Base-by-base conservation (phyloP, 2,113 vertebrate genomes). In the Trogon surrucura region DNA sequence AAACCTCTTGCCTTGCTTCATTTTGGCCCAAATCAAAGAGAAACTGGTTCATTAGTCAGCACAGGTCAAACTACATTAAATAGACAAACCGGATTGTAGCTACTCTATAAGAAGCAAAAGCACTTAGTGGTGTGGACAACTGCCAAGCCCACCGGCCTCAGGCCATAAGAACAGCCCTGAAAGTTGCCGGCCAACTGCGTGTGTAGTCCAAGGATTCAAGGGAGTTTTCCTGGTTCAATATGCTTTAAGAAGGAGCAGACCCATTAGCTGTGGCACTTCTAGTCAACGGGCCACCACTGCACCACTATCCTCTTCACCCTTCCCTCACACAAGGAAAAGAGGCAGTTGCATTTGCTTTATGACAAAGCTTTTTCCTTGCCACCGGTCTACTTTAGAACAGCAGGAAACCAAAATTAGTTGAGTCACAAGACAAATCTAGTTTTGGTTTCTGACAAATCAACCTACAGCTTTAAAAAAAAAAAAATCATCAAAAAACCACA, bases 1-100 rank as follows among this genome's bases (percentile, higher is more conserved):
- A 80, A 67, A 34, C 4, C 17, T 22, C 53, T 67, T 0, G 0
- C 27, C n/a, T 2, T 0, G 0, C 58, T n/a, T 1, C 1, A 5
- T 13, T 87, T 73, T 66, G 41, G n/a, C 64, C 41, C n/a, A 91
- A 62, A 72, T n/a, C 58, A 95, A 75, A 6, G 8, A 27, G 62
- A 45, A n/a, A 54, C 14, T 8, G 36, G 32, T 50, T 88, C 50
- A n/a, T 20, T 48, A 83, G 54, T 61, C 50, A 88, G 92, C 79
- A 91, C 36, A 85, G 38, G 44, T 75, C 74, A 82, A 89, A 65
- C 30, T 85, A 45, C 48, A 48, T 61, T 41, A 87, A 44, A 78
- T 21, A 86, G 1, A 41, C 41, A 60, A 77, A 77, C 50, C 54
- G 32, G 47, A 61, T 69, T 85, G 41, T 41, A 88, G 62, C 23